Evolutionary conservation across 1,140 invertebrate genomes (phyloP).

Genomic region (Drosophila fuyamai): DNA sequence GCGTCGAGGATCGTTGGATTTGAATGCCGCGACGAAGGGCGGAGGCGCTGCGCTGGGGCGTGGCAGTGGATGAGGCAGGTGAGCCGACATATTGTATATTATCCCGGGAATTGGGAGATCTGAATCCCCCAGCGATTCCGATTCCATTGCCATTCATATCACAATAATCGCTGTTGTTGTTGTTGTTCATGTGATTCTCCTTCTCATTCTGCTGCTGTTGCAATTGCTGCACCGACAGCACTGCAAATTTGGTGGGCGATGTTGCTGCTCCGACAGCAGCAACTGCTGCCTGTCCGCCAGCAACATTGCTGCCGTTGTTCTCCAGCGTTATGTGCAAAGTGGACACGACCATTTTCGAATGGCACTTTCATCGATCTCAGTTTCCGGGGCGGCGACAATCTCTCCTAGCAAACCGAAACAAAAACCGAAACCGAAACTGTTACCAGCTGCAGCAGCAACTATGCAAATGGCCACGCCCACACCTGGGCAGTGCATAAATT

Average conservation of each 20-base stretch:
- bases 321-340: conserved; percentile 75
- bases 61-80: conserved; percentile 31
- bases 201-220: conserved; percentile 21
- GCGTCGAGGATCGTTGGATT: conserved; percentile 72
- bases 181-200: conserved; percentile 35
- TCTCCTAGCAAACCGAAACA: conserved; percentile 2
- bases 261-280: conserved; percentile 3
- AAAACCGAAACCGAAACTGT: conserved; percentile 11
- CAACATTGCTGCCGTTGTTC: conserved; percentile 43
- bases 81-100: conserved; percentile 31
- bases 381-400: conserved; percentile 5
- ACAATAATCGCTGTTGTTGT: conserved; percentile 58
- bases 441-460: conserved; percentile 17
- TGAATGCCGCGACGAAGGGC: conserved; percentile 68
- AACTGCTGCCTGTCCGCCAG: conserved; percentile 8
- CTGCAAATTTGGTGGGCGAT: conserved; percentile 30
- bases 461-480: conserved; percentile 53
- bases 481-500: conserved; percentile 64
- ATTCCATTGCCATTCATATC: conserved; percentile 67
- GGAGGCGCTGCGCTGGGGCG: conserved; percentile 58
- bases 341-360: conserved; percentile 68
- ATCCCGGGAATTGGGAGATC: neutral
- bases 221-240: conserved; percentile 30
- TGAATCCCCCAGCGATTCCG: conserved; percentile 8
- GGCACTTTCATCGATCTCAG: conserved; percentile 5